Conservation (phyloP, 2,797 vertebrate species). For the Eidolon dupreanum region DNA sequence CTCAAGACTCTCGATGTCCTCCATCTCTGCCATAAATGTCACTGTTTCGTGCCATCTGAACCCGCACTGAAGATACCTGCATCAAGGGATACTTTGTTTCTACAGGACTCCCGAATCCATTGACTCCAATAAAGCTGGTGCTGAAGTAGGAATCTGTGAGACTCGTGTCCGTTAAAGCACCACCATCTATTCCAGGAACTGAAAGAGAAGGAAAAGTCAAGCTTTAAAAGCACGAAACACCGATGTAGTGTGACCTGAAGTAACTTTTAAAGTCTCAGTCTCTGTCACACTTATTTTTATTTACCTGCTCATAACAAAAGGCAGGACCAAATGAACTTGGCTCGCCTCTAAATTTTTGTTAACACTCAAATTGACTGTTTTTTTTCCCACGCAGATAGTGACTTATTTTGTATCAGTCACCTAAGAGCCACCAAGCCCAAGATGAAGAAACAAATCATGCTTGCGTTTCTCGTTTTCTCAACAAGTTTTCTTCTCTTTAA, state of each 20-base stretch:
- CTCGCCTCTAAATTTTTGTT: neutral
- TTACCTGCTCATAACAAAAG: slow-evolving; percentile 17
- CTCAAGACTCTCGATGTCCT: neutral
- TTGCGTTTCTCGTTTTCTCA: neutral
- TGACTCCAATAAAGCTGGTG: slow-evolving; percentile 99
- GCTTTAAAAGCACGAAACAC: neutral
- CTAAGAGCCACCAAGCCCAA: neutral
- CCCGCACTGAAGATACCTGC: slow-evolving; percentile 90
- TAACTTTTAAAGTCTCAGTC: slow-evolving; percentile 23
- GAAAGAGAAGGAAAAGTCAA: slow-evolving; percentile 75
- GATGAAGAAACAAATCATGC: neutral
- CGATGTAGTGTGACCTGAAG: neutral
- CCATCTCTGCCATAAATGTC: neutral
- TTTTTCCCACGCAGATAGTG: neutral
- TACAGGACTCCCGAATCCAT: slow-evolving; percentile 98
- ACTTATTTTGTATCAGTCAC: slow-evolving; percentile 42
- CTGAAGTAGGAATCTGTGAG: slow-evolving; percentile 99
- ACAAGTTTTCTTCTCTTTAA: neutral
- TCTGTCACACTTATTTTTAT: slow-evolving; percentile 7
- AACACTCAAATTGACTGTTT: neutral
- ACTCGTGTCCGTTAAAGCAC: slow-evolving; percentile 93
- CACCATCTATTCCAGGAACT: slow-evolving; percentile 97
- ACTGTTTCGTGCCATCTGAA: neutral
- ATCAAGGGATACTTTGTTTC: slow-evolving; percentile 99
- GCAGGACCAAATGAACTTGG: slow-evolving; percentile 1